Base-by-base conservation (phyloP, 2,113 vertebrate genomes). In the Alectura lathami region DNA sequence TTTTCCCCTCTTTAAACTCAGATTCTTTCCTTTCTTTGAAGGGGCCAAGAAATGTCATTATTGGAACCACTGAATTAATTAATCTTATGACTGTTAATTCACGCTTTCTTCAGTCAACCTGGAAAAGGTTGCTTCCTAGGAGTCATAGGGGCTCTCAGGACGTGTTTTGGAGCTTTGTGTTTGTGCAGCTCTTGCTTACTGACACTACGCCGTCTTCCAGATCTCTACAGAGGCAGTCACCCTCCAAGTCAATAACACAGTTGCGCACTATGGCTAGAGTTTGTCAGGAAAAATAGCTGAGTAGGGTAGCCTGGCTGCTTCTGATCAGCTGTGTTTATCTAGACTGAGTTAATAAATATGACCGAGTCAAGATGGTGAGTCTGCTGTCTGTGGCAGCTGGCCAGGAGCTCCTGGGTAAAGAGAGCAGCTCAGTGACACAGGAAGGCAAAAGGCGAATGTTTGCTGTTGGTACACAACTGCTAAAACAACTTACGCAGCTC, bases 401-500 rank as follows among this genome's bases (percentile, higher is more conserved):
- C 94, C 95, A 95, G 80, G 48, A 77, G 74, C 21, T 69, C 54
- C 54, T 77, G 90, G 63, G 85, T 89, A 94, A 94, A 94, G 92
- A 77, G 67, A 84, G 84, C 43, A 95, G 69, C 84, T 94, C 78
- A 68, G 77, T 79, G 92, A 94, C 95, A 95, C 77, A 88, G 96
- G 97, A 98, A 97, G 85, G 85, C 90, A 94, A 62, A 86, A 91
- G 60, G 34, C 20, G 17, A 96, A 56, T 95, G 64, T 98, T 98
- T 97, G 94, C 74, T 87, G 17, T 96, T 83, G 48, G 79, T 89
- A 89, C 73, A 90, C 84, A 88, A 84, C 90, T 97, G 96, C 88
- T 96, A 93, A 95, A 91, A 90, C 79, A 96, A 93, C 72, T 97
- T 96, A 96, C 86, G 86, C 83, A 97, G 90, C 94, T 98, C 84